phyloP scores from a whole-genome alignment of 2,888 invertebrate genomes.

The Diplolepis rosae region DNA sequence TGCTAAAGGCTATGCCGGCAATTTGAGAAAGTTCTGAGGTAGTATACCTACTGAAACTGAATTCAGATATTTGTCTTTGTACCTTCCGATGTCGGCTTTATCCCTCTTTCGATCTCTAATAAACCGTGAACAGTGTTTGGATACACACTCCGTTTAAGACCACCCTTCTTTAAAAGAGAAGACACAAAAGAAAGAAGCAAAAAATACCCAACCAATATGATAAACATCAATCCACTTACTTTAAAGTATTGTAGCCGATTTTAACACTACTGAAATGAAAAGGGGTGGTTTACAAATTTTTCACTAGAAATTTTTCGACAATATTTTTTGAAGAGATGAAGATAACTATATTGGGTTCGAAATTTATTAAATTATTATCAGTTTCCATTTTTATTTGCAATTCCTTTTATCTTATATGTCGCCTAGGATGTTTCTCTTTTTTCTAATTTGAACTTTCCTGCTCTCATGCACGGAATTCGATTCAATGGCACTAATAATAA shows the following conservation, averaged over 20 bases:
- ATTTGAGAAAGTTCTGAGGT: constrained; percentile 27
- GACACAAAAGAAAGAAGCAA: background rate
- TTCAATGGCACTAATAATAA: too few species aligned
- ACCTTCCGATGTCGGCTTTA: constrained; percentile 20
- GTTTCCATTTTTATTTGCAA: too few species aligned
- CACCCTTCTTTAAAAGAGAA: constrained; percentile 15
- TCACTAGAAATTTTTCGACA: background rate
- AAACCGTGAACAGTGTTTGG: constrained; percentile 29
- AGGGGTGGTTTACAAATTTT: background rate
- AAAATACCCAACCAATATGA: constrained; percentile 4
- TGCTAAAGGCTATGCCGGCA: constrained; percentile 17
- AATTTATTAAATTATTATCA: too few species aligned
- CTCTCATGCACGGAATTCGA: too few species aligned
- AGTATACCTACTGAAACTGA: constrained; percentile 25
- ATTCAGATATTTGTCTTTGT: constrained; percentile 20
- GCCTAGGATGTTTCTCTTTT: too few species aligned
- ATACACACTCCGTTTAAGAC: constrained; percentile 24
- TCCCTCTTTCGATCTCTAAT: constrained; percentile 26
- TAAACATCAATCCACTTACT: constrained; percentile 11
- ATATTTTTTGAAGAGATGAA: background rate
- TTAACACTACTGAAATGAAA: background rate
- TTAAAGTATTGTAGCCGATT: background rate
- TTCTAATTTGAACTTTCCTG: too few species aligned
- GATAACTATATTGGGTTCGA: too few species aligned
- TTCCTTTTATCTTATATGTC: too few species aligned